phyloP scores from a whole-genome alignment of 2,113 vertebrate species.

The Leptosomus discolor region DNA sequence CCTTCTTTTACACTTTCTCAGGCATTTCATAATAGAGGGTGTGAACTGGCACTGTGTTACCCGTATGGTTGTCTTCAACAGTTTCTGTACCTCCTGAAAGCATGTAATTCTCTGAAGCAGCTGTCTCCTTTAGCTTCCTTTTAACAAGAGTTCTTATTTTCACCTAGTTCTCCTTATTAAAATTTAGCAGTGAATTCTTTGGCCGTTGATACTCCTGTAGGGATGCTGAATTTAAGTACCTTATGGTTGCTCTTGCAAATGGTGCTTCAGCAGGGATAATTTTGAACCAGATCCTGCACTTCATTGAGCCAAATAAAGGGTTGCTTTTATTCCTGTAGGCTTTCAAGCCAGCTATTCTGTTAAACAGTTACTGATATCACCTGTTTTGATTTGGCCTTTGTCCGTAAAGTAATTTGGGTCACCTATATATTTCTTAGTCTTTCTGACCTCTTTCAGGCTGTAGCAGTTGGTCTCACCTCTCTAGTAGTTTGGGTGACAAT shows the following conservation, averaged over 20 bases:
- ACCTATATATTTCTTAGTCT: neutral
- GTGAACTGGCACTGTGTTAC: neutral
- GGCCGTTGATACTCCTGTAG: accelerated
- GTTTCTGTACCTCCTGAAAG: neutral
- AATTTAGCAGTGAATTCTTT: neutral
- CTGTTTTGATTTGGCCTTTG: neutral
- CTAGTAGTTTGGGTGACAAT: neutral
- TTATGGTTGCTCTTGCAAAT: neutral
- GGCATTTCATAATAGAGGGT: neutral
- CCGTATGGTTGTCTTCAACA: neutral
- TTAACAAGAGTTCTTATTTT: neutral
- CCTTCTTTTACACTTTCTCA: neutral
- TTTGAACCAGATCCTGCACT: neutral
- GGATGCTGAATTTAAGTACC: neutral
- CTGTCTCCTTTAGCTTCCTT: neutral
- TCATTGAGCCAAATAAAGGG: neutral
- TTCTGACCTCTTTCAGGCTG: neutral
- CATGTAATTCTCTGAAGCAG: neutral
- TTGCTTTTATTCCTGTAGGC: neutral
- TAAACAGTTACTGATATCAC: neutral
- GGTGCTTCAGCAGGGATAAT: neutral
- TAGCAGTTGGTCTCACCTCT: neutral
- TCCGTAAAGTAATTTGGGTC: neutral
- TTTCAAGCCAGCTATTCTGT: neutral
- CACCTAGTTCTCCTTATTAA: neutral